Evolutionary conservation across 2,888 invertebrate species (phyloP).

Genomic region (Steinernema hermaphroditum): DNA sequence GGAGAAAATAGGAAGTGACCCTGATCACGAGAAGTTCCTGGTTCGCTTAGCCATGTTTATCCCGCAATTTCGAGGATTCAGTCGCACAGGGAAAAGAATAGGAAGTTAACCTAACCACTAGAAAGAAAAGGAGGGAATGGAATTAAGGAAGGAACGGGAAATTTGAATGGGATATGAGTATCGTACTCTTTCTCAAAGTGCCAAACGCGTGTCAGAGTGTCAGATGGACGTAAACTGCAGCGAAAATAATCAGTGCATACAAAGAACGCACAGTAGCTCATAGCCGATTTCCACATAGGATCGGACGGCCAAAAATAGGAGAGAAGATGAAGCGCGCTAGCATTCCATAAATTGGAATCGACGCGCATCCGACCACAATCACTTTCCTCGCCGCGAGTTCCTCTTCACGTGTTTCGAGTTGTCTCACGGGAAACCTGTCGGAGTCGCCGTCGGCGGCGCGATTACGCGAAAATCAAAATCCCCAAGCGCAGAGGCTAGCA

Average conservation of each 20-base stretch:
- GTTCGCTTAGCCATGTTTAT: no score
- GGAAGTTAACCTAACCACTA: background rate
- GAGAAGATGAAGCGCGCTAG: background rate
- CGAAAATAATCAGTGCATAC: background rate
- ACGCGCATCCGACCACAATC: constrained; percentile 7
- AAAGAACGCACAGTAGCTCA: no score
- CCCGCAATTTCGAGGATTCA: no score
- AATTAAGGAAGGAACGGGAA: background rate
- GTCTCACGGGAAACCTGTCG: constrained; percentile 27
- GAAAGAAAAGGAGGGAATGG: background rate
- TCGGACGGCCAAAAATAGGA: background rate
- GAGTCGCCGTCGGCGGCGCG: constrained; percentile 12
- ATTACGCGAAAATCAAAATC: constrained; percentile 28
- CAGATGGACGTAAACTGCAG: background rate
- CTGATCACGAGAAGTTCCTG: no score
- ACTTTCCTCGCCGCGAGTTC: background rate
- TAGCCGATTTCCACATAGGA: no score
- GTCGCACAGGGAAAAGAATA: no score
- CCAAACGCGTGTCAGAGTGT: background rate
- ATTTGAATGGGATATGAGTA: no score
- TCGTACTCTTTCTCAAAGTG: no score
- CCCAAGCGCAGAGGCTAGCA: background rate
- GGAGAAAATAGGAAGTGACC: no score
- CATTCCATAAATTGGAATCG: constrained; percentile 22
- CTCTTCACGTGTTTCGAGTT: constrained; percentile 26